Evolutionary conservation across 1,140 invertebrate genomes (phyloP), one percentile per base, ranked within the genome.

Genomic region (Drosophila nikananu): DNA sequence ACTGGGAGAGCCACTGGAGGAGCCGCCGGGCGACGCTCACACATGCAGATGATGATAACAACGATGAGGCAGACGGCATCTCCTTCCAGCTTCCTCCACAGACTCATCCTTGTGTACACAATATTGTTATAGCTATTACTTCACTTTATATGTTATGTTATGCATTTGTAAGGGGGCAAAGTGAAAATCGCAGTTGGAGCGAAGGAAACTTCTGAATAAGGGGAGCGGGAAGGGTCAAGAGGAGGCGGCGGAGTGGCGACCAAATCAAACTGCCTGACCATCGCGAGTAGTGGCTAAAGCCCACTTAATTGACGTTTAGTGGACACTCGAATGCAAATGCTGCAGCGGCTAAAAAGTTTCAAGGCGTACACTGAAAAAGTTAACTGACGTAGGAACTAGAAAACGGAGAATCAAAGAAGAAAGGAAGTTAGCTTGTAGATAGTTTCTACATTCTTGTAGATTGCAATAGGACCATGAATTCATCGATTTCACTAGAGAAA

Each of bases 271-370:
- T 82, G 80, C 66, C 58, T 42, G 30, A 32, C 76, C 49, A 51
- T 58, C 30, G 64, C 46, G 44, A 72, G 75, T 67, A 71, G 68
- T 80, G 75, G 86, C 52, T 74, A 90, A 89, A 91, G 72, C 72
- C 81, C 86, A 90, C 86, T 90, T 90, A 90, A 90, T 90, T 90
- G 86, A 90, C 86, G 84, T 90, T 90, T 91, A 90, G 86, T 90
- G 86, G 86, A 91, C 86, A 90, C 86, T 91, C 86, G 78, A 90
- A 90, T 79, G 86, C 72, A 80, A 90, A 86, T 87, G 66, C 70
- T 52, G 48, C 44, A 51, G 44, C 27, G 57, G 54, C 57, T 49
- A 51, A 67, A 52, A 48, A 61, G 66, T 46, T 30, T 54, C 46
- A 44, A 44, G 41, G 35, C 5, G 41, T 42, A 42, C 60, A 49